Percentiles rank a stretch among this genome's conserved stretches.
These are phyloP conservation scores for Euspilapteryx auroguttella DNA, from an alignment of 2,888 invertebrate genomes.

Conservation along the genomic window DNA sequence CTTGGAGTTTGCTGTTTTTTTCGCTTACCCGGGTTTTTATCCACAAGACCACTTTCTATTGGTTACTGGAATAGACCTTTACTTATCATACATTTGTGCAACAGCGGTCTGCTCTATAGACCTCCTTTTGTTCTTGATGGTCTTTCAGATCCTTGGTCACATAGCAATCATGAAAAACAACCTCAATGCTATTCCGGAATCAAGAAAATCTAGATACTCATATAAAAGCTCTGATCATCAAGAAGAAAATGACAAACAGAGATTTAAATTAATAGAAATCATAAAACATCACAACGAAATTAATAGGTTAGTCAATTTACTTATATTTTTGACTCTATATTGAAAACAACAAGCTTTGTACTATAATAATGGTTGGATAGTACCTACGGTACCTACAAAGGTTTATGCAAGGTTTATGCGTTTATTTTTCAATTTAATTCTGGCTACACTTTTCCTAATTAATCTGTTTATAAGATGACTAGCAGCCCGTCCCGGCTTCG, in stretches of 20 bases:
- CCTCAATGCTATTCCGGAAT: slow-evolving; percentile 5
- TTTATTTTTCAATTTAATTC: too few species aligned
- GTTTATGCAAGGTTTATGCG: too few species aligned
- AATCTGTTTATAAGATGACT: too few species aligned
- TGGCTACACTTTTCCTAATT: too few species aligned
- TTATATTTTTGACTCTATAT: background rate
- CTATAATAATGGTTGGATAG: too few species aligned
- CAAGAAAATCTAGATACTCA: background rate
- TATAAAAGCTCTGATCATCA: background rate
- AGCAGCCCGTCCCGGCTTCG: too few species aligned
- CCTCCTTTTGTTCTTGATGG: slow-evolving; percentile 7
- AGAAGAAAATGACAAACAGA: background rate
- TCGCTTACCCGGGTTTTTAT: slow-evolving; percentile 7
- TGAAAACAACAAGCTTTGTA: background rate
- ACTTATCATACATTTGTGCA: slow-evolving; percentile 5
- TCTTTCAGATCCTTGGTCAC: slow-evolving; percentile 11
- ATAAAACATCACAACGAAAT: background rate
- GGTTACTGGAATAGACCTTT: background rate
- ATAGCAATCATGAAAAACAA: slow-evolving; percentile 7
- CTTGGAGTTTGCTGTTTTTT: slow-evolving; percentile 7
- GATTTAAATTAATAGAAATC: background rate
- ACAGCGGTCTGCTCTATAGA: slow-evolving; percentile 6
- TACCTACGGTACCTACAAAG: too few species aligned
- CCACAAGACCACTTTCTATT: slow-evolving; percentile 6
- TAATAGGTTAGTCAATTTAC: background rate